A percentile compares a stretch with the other conserved stretches of the same genome.
These are phyloP conservation scores for Bellardia pandia DNA, from an alignment of 2,888 invertebrate species.

Conservation along the genomic window DNA sequence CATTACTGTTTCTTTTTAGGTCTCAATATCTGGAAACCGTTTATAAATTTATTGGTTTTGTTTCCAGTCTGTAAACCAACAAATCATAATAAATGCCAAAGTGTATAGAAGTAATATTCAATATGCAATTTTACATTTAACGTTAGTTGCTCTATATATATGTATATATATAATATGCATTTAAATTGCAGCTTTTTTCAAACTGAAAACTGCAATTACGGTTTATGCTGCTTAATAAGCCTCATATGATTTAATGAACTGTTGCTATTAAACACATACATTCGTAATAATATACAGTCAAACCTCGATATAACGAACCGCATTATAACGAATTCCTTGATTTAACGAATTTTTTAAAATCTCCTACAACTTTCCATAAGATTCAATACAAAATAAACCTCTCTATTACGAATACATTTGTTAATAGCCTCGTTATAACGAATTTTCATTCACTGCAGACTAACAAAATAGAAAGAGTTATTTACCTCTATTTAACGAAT, in stretches of 20 bases:
- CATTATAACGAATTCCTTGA: too few species aligned
- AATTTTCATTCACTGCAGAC: too few species aligned
- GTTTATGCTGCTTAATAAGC: constrained; percentile 23
- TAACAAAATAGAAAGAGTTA: too few species aligned
- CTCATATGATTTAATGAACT: constrained; percentile 4
- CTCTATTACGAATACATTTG: too few species aligned
- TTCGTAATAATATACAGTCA: neutral
- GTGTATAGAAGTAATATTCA: neutral
- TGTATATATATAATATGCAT: neutral
- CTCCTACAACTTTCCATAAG: too few species aligned
- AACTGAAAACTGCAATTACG: neutral
- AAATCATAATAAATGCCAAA: constrained; percentile 9
- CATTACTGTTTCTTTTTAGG: neutral
- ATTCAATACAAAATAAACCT: too few species aligned
- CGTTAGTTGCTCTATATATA: constrained; percentile 6
- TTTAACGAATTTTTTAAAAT: too few species aligned
- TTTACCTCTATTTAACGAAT: too few species aligned
- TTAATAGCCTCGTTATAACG: too few species aligned
- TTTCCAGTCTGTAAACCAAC: neutral
- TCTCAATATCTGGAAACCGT: neutral
- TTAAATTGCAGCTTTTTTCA: constrained; percentile 1
- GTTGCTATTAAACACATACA: neutral
- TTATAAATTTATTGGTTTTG: neutral
- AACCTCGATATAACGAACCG: too few species aligned
- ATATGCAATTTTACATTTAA: neutral